Evolutionary conservation across 2,113 vertebrate genomes (phyloP), one percentile per base, ranked within the genome.

Genomic region (Crotalus horridus): DNA sequence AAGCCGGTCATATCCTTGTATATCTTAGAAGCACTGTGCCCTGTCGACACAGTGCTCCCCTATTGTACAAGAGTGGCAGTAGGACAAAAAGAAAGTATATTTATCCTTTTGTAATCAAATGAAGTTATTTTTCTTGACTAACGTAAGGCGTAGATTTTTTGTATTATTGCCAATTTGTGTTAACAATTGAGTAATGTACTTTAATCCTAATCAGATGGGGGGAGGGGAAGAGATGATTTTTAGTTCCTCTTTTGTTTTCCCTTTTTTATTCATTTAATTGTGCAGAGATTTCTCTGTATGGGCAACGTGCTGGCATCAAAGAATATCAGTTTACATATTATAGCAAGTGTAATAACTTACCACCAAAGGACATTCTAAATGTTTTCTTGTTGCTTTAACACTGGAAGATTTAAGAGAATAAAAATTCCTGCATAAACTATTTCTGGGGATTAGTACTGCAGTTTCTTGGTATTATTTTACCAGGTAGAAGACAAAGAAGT

Each of bases 321-420:
- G 99, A 99, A 98, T 98, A 98, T 98, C 97, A 97, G 99, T 99
- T 99, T 99, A 99, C 98, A 98, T 99, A 98, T 93, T 98, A 98
- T 98, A 98, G 98, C 97, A 96, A 98, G 98, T 99, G 98, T 99
- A 98, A 98, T 98, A 98, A 98, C 98, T 99, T 99, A 98, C 98
- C 99, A 99, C 99, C 99, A 99, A 99, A 99, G 99, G 99, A 99
- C 98, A 98, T 98, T 98, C 98, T 99, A 98, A 98, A 98, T 99
- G 99, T 99, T 99, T 99, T 99, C 98, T 99, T 98, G 98, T 99
- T 98, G 99, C 99, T 99, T 99, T 99, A 99, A 98, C 98, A 98
- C 98, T 98, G 98, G 97, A 99, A 98, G 97, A 98, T 98, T 98
- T 98, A 98, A 98, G 98, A 99, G 98, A 97, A 97, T 99, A 99